Evolutionary conservation across 2,797 vertebrate genomes (phyloP), one percentile per base, ranked within the genome.

Genomic region (Lophius americanus): DNA sequence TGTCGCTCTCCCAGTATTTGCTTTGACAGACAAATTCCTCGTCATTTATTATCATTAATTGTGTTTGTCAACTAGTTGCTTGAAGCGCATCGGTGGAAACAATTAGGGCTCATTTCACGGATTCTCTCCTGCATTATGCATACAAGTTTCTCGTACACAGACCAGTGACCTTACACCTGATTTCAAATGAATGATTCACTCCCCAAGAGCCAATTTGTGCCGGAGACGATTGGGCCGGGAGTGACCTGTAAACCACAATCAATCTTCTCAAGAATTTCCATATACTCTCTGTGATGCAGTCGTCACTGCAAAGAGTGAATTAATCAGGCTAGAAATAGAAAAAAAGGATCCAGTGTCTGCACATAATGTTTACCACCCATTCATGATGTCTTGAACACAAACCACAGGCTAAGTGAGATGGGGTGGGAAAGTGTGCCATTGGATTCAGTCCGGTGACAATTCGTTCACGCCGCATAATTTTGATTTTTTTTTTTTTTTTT

Each of bases 161-260:
- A 51, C 50, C 44, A 36, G 41, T 35, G 73, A 79, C 61, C 35
- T 66, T 59, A 33, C 35, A 53, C 59, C 48, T 76, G 54, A 75
- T 56, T 42, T 65, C 14, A 71, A 76, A 66, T 73, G 13, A 73
- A 58, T 67, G 41, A 85, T 68, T 70, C 14, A 1, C 49, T 82
- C 67, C 68, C 73, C 58, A 33, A 5, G 68, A 75, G 66, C 37
- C 51, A 73, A 68, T 76, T 80, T 82, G 62, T 61, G 62, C 60
- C 9, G 32, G 32, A 56, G 76, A 51, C 53, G 33, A 14, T 9
- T 10, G 3, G 36, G 43, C 56, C 53, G 5, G n/a, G 44, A 58
- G 38, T 75, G 80, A 78, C 84, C 74, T 58, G 12, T 56, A 49
- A 55, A n/a, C 36, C 35, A 37, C 39, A 36, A 71, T 75, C 51